phyloP scores from a whole-genome alignment of 2,888 invertebrate genomes.

The Epirrhoe alternata region DNA sequence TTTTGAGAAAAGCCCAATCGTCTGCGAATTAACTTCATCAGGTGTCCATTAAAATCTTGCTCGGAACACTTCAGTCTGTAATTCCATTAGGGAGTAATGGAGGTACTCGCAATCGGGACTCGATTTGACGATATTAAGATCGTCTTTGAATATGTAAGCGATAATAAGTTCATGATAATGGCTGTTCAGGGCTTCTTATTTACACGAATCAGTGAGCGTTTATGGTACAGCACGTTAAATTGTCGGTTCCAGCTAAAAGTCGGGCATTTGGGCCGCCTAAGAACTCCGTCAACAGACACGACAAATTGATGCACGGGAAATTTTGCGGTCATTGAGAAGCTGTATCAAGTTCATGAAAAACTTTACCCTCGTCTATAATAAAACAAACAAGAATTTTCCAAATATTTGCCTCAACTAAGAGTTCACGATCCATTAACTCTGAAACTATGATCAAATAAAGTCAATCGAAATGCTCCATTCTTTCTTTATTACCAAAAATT shows the following conservation, averaged over 20 bases:
- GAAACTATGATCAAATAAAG: constrained; percentile 13
- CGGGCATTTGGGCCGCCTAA: too few species aligned
- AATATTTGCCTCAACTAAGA: background rate
- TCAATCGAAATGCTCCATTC: background rate
- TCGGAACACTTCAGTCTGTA: constrained; percentile 32
- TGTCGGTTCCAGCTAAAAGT: too few species aligned
- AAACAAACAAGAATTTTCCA: background rate
- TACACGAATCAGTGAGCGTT: too few species aligned
- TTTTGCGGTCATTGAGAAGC: too few species aligned
- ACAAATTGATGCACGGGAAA: too few species aligned
- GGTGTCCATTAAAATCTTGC: constrained; percentile 33
- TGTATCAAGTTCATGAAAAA: too few species aligned
- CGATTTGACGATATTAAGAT: background rate
- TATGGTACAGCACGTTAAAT: too few species aligned
- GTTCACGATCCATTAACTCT: background rate
- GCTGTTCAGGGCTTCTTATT: background rate
- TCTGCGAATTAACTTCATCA: constrained; percentile 25
- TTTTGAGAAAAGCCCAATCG: background rate
- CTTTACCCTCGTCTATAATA: background rate
- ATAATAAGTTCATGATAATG: background rate
- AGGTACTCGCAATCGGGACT: constrained; percentile 18
- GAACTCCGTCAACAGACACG: too few species aligned
- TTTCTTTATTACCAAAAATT: constrained; percentile 15
- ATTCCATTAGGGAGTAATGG: constrained; percentile 38
- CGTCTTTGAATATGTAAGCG: background rate